phyloP scores from a whole-genome alignment of 1,140 invertebrate genomes.

The Hydropsyche tenuis region DNA sequence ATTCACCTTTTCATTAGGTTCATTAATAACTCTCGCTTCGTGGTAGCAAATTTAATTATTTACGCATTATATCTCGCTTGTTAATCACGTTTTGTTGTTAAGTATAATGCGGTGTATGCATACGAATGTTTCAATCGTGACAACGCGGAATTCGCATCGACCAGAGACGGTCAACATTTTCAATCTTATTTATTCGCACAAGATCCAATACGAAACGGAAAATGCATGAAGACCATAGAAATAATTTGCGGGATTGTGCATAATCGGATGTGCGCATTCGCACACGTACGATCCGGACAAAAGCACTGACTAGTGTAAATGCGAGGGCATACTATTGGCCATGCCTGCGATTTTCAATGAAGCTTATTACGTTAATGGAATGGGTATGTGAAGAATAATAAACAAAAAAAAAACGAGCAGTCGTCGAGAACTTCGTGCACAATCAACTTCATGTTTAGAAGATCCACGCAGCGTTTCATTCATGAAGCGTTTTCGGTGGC shows the following conservation, averaged over 20 bases:
- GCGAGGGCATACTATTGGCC: background rate
- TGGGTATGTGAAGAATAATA: no score
- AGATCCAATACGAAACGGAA: no score
- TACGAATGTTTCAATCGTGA: background rate
- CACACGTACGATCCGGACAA: background rate
- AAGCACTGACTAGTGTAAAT: no score
- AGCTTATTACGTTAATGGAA: slow-evolving; percentile 5
- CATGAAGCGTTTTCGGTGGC: slow-evolving; percentile 3
- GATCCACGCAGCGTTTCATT: slow-evolving; percentile 20
- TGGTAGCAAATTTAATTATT: slow-evolving; percentile 20
- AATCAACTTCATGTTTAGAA: no score
- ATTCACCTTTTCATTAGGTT: slow-evolving; percentile 11
- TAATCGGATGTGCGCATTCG: background rate
- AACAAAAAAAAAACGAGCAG: slow-evolving; percentile 14
- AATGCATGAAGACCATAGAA: no score
- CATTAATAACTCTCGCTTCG: background rate
- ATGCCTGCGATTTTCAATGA: slow-evolving; percentile 17
- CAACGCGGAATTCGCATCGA: background rate
- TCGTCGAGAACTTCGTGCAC: no score
- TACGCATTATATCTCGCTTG: slow-evolving; percentile 17
- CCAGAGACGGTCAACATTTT: background rate
- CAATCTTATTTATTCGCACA: no score
- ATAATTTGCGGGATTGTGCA: background rate
- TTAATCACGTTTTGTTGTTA: slow-evolving; percentile 21
- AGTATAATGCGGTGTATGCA: background rate